A percentile compares a stretch with the other conserved stretches of the same genome.
These are phyloP conservation scores for Lepilemur septentrionalis DNA, from an alignment of 2,797 vertebrate species.

Conservation along the genomic window DNA sequence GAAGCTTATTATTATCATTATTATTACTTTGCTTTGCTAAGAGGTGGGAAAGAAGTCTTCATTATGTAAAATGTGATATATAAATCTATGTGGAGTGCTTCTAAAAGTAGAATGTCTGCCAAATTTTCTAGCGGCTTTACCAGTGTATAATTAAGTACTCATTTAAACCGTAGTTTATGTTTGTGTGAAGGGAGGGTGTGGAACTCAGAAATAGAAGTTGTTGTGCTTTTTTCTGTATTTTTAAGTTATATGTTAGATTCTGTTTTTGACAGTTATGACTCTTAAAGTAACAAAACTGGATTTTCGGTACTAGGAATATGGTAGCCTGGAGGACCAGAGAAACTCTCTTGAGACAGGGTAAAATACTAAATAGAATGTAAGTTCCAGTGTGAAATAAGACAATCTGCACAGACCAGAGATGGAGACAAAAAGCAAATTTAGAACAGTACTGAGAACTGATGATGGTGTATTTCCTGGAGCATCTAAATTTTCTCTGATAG, in stretches of 20 bases:
- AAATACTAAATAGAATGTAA: neutral
- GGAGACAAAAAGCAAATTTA: neutral
- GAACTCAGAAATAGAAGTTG: slow-evolving; percentile 74
- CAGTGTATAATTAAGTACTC: slow-evolving; percentile 77
- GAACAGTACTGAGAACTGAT: neutral
- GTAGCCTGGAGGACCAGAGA: neutral
- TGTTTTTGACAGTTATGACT: slow-evolving; percentile 45
- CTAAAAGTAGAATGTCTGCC: slow-evolving; percentile 67
- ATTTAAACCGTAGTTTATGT: slow-evolving; percentile 74
- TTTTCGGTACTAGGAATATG: neutral
- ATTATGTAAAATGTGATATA: slow-evolving; percentile 71
- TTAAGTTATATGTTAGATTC: slow-evolving; percentile 70
- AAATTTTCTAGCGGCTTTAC: slow-evolving; percentile 59
- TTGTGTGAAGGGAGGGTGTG: slow-evolving; percentile 57
- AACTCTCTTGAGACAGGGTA: neutral
- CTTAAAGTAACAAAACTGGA: slow-evolving; percentile 17
- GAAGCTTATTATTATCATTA: slow-evolving; percentile 54
- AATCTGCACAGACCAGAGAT: neutral
- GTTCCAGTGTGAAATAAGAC: neutral
- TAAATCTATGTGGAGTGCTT: slow-evolving; percentile 54
- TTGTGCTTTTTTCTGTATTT: slow-evolving; percentile 60
- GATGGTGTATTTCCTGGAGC: neutral
- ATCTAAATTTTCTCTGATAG: neutral
- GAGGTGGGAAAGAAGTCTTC: slow-evolving; percentile 61
- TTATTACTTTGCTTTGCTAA: slow-evolving; percentile 55